Percentiles rank a stretch among this genome's conserved stretches.
phyloP scores from a whole-genome alignment of 2,888 invertebrate genomes.

The Antheraea assamensis region DNA sequence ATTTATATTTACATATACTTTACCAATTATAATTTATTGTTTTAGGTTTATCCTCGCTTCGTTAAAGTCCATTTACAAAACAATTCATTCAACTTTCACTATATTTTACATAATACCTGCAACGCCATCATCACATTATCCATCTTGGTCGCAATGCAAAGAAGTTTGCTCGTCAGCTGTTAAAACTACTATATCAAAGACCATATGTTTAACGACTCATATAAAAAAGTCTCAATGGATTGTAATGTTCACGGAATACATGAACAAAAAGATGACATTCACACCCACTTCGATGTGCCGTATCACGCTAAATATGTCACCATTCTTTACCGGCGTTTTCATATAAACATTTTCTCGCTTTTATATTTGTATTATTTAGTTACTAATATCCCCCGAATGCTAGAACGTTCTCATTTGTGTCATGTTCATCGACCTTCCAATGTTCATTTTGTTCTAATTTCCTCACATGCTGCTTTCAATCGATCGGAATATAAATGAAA shows the following conservation, averaged over 20 bases:
- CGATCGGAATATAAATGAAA: constrained; percentile 60
- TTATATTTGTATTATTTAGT: constrained; percentile 13
- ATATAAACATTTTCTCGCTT: constrained; percentile 44
- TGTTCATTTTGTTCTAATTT: constrained; percentile 70
- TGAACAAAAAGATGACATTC: constrained; percentile 75
- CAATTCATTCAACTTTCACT: constrained; percentile 60
- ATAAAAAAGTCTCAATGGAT: constrained; percentile 64
- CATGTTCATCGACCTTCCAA: constrained; percentile 26
- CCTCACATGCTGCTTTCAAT: constrained; percentile 79
- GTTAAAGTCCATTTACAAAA: constrained; percentile 60
- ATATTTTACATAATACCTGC: constrained; percentile 56
- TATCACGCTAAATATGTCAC: constrained; percentile 66
- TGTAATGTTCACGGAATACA: constrained; percentile 65
- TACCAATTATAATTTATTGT: constrained; percentile 62
- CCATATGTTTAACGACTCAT: constrained; percentile 46
- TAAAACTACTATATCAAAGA: constrained; percentile 48
- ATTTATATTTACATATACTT: constrained; percentile 29
- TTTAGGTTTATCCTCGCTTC: constrained; percentile 79
- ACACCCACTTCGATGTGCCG: constrained; percentile 74
- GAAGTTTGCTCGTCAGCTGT: constrained; percentile 48
- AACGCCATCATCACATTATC: constrained; percentile 48
- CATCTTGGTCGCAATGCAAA: constrained; percentile 52
- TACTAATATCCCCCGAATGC: constrained; percentile 16
- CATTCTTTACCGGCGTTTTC: constrained; percentile 72
- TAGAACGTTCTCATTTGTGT: constrained; percentile 22